These are phyloP conservation scores for Distichodus sexfasciatus DNA, from an alignment of 2,797 vertebrate genomes.

Conservation along the genomic window DNA sequence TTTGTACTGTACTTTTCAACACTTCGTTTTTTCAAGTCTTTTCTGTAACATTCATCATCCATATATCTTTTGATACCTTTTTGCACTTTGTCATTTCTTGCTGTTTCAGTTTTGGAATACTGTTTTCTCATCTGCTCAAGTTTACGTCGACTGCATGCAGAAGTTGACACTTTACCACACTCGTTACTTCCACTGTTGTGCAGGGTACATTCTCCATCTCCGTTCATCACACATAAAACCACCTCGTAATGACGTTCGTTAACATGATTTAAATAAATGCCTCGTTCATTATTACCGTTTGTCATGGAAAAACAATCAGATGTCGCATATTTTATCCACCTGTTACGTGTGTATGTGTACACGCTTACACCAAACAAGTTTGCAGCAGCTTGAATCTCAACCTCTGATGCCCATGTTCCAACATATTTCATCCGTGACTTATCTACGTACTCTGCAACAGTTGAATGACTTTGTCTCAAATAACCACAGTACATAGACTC, in stretches of 20 bases:
- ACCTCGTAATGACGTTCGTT: conserved; percentile 20
- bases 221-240: conserved; percentile 6
- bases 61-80: neutral
- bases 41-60: neutral
- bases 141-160: neutral
- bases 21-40: no score
- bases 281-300: neutral
- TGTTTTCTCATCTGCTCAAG: neutral
- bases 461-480: neutral
- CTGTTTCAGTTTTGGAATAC: neutral
- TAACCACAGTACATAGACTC: neutral
- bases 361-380: conserved; percentile 16
- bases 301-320: neutral
- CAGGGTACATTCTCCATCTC: neutral
- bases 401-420: conserved; percentile 5
- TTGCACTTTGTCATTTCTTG: neutral
- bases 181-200: neutral
- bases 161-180: no score
- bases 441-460: neutral
- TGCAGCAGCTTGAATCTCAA: conserved; percentile 21
- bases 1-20: no score
- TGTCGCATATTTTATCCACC: conserved; percentile 25
- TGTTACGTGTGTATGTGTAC: neutral
- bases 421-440: conserved; percentile 10
- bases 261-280: conserved; percentile 24